Base-by-base conservation (phyloP, 2,113 vertebrate genomes). In the Oryzias celebensis region DNA sequence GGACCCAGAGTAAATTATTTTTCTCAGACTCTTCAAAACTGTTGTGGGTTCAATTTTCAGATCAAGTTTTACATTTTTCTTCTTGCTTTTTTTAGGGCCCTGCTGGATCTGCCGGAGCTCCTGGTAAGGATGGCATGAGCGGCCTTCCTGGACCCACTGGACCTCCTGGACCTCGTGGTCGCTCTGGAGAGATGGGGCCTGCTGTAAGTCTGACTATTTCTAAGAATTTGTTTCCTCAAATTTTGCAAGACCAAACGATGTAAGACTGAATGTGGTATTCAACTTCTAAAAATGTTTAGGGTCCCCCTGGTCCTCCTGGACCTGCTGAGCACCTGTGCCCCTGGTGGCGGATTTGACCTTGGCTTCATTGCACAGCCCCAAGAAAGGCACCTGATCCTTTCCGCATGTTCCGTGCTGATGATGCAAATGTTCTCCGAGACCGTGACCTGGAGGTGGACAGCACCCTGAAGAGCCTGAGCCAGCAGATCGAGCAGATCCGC, bases 401-500 rank as follows among this genome's bases (percentile, higher is more conserved):
- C 81, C 95, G 95, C 59, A 79, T 86, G 82, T 99, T 90, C 94
- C 91, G 96, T 45, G 96, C 97, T 1, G 97, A 99, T 2, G 97
- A 99, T 0, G 96, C 97, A 74, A 98, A 96, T 0, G 96, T 97
- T 81, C 93, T 97, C 83, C 94, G 96, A 0, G 96, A 99, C 85
- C 94, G 96, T 4, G 96, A 98, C 83, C 92, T 98, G 65, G 96
- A 98, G 90, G 95, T 99, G 1, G 97, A 99, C 87, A 94, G 93
- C 84, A 98, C 97, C 75, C 95, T 99, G 83, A 98, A 99, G 94
- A 97, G 94, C 90, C 92, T 99, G 88, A 98, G 93, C 93, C 94
- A 97, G 81, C 97, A 98, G 92, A 98, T 99, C 0, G 97, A 99
- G 91, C 98, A 95, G 92, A 98, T 99, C 93, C 93, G 93, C 77